Base-by-base conservation (phyloP, 2,888 invertebrate species). In the Byasa hedistus region DNA sequence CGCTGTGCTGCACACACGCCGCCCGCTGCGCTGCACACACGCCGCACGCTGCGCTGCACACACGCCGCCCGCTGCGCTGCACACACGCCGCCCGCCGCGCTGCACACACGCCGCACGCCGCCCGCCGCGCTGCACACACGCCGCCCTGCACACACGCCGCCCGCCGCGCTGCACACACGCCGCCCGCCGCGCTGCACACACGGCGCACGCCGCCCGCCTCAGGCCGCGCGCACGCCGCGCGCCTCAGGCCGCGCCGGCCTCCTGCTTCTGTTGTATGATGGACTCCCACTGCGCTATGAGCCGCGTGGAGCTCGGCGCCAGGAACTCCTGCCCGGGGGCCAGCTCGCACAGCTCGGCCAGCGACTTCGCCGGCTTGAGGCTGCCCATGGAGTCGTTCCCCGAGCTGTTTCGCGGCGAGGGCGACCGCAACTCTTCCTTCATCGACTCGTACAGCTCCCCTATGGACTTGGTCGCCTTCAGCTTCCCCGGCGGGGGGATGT, bases 211-310 rank as follows among this genome's bases (percentile, higher is more conserved):
- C 66, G 66, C 75, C 81, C 32, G 10, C 80, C 84, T 76, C 85
- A 83, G 79, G 76, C 68, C 69, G 73, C 85, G 85, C 86, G 85
- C 86, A 84, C 78, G 78, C 77, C 80, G 80, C 75, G 78, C 82
- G 86, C 90, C 27, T 32, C 91, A 92, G 74, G 92, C 92, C 59
- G 92, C 92, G 44, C 92, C 92, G 32, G 92, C 91, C 74, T 93
- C 93, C 71, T 92, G 92, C 78, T 93, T 93, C 81, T 94, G 92
- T 75, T 94, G 94, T 73, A 96, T 96, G 73, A 96, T 91, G 69
- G 94, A 95, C 85, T 96, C 96, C 95, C 96, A 96, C 84, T 96
- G 95, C 72, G 95, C 95, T 77, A 96, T 96, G 70, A 96, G 91
- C 57, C 94, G 89, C 69, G 93, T 93, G 56, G 95, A 95, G 76